phyloP scores from a whole-genome alignment of 2,113 vertebrate species.

The Gila orcuttii region DNA sequence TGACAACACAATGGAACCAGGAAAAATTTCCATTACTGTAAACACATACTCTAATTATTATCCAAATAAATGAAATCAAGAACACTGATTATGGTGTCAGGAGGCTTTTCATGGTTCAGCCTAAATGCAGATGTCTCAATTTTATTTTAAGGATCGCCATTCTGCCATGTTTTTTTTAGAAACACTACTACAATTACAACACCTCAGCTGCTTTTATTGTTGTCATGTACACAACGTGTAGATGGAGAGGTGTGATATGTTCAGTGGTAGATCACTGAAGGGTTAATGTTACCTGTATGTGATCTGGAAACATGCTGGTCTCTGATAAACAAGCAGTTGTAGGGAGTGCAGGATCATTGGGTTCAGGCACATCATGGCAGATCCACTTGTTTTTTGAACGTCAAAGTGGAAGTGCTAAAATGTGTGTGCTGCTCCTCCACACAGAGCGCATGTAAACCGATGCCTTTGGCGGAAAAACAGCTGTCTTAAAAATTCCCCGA shows the following conservation, averaged over 20 bases:
- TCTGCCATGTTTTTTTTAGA: conserved; percentile 45
- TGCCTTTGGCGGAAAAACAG: conserved; percentile 13
- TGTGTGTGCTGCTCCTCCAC: background rate
- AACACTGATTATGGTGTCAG: conserved; percentile 20
- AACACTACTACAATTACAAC: conserved; percentile 55
- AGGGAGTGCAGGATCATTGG: background rate
- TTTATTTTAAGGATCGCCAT: conserved; percentile 19
- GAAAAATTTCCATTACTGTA: conserved; percentile 3
- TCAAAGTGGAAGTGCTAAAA: background rate
- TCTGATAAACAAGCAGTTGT: conserved; percentile 15
- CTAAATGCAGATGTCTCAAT: background rate
- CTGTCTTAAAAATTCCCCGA: background rate
- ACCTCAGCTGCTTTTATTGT: conserved; percentile 63
- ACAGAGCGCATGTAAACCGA: background rate
- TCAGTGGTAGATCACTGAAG: background rate
- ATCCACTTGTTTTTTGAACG: conserved; percentile 4
- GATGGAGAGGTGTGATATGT: conserved; percentile 59
- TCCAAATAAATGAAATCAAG: conserved; percentile 26
- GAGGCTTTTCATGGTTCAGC: conserved; percentile 8
- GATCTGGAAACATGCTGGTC: conserved; percentile 3
- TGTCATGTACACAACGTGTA: conserved; percentile 57
- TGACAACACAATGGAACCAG: conserved; percentile 27
- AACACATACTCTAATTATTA: conserved; percentile 11
- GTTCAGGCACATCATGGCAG: conserved; percentile 6
- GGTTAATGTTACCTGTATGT: conserved; percentile 10